A percentile compares a stretch with the other conserved stretches of the same genome.
phyloP scores from a whole-genome alignment of 2,797 vertebrate species.

The Danionella dracula region DNA sequence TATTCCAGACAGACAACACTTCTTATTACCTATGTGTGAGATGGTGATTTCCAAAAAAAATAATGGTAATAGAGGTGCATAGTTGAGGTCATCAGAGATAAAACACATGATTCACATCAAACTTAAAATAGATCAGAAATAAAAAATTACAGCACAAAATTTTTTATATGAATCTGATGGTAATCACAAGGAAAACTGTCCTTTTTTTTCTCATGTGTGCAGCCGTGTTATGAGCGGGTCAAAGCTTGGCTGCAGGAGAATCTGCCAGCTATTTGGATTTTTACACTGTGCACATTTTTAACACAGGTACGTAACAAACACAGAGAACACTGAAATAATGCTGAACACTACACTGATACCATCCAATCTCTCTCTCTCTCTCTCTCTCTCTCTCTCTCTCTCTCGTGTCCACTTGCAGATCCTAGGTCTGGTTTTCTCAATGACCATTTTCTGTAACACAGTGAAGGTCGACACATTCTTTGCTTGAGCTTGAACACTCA shows the following conservation, averaged over 20 bases:
- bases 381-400: slow-evolving; percentile 27
- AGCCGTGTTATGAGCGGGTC: slow-evolving; percentile 96
- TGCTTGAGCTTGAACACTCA: slow-evolving; percentile 72
- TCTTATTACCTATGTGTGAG: too few species aligned
- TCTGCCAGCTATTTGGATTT: slow-evolving; percentile 90
- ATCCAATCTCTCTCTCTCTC: too few species aligned
- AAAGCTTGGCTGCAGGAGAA: slow-evolving; percentile 97
- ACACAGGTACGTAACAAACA: slow-evolving; percentile 77
- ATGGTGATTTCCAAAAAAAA: too few species aligned
- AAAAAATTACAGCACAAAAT: too few species aligned
- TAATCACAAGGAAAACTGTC: too few species aligned
- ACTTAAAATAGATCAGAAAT: too few species aligned
- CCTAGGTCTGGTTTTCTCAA: slow-evolving; percentile 93
- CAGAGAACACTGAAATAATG: not conserved
- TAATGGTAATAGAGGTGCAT: too few species aligned
- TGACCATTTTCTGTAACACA: slow-evolving; percentile 98
- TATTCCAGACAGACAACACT: too few species aligned
- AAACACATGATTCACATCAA: too few species aligned
- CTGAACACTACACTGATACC: not conserved
- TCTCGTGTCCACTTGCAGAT: slow-evolving; percentile 69
- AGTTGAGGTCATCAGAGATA: too few species aligned
- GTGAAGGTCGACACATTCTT: slow-evolving; percentile 91
- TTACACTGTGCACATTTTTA: slow-evolving; percentile 89
- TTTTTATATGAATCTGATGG: too few species aligned
- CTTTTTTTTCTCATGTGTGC: slow-evolving; percentile 35